A percentile compares a stretch with the other conserved stretches of the same genome.
These are phyloP conservation scores for Dreissena rostriformis DNA, from an alignment of 1,140 invertebrate species.

Conservation along the genomic window DNA sequence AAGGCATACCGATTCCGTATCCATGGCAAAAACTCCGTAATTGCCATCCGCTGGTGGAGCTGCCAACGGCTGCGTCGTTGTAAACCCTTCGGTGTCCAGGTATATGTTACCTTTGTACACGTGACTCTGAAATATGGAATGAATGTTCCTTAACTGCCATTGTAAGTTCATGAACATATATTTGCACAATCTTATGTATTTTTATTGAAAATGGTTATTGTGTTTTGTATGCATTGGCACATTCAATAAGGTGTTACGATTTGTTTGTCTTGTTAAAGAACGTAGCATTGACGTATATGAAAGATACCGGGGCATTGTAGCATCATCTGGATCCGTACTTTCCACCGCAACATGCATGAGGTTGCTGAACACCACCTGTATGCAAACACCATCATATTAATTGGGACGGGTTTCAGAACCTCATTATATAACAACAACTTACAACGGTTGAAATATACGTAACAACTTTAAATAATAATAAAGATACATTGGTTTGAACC, in stretches of 20 bases:
- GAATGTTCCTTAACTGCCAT: no score
- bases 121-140: conserved; percentile 6
- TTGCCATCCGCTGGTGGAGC: conserved; percentile 8
- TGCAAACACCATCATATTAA: neutral
- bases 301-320: conserved; percentile 4
- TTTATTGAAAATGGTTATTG: no score
- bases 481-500: no score
- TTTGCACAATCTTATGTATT: no score
- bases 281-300: neutral
- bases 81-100: conserved; percentile 19
- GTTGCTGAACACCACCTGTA: conserved; percentile 17
- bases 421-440: neutral
- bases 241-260: no score
- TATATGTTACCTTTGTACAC: conserved; percentile 47
- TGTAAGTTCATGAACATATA: no score
- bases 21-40: conserved; percentile 28
- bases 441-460: no score
- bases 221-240: no score
- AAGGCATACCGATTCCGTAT: conserved; percentile 42
- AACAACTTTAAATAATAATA: neutral
- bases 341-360: conserved; percentile 28
- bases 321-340: conserved; percentile 7
- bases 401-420: neutral
- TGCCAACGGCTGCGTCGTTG: neutral
- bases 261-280: no score